Evolutionary conservation across 2,797 vertebrate species (phyloP), one percentile per base, ranked within the genome.

Genomic region (Mus caroli): DNA sequence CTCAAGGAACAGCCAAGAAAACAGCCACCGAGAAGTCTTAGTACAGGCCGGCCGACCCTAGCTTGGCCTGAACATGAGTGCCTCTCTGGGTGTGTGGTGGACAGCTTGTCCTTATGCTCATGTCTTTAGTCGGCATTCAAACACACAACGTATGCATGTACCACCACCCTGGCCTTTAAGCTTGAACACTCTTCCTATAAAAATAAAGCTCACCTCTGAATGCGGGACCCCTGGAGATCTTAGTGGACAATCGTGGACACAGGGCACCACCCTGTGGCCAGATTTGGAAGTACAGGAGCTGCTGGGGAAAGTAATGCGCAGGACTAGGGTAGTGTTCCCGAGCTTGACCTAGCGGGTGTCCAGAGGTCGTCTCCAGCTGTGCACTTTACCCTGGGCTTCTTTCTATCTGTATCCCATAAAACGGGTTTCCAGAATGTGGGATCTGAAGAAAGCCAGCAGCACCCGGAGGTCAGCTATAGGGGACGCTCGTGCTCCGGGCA

Each of bases 221-320:
- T 6, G 20, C 43, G 3, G 22, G 20, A 50, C 60, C 34, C 9
- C 1, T 24, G 43, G 87, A 37, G n/a, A 34, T 28, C 84, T 40
- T 24, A 34, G 46, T 11, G 4, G 20, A 88, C 34, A 80, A 7
- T 46, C 14, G 37, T 34, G 79, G 50, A 46, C 60, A 8, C 10
- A 2, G 17, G 92, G 97, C 92, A 6, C 95, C 97, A 95, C 97
- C 97, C 46, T 77, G 96, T 96, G 97, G n/a, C 92, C 71, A 26
- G 11, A 31, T 15, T 20, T 1, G 28, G 94, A 95, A 86, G 19
- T 67, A 60, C 89, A 88, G 52, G 10, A 8, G 20, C 64, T 24
- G 54, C 56, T 8, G 50, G 77, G 34, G 52, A 58, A 58, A 15
- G 73, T 54, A 12, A 15, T 6, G 46, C 20, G 1, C 87, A 54